Evolutionary conservation across 2,888 invertebrate species (phyloP).

Genomic region (Deladenus siricidicola): DNA sequence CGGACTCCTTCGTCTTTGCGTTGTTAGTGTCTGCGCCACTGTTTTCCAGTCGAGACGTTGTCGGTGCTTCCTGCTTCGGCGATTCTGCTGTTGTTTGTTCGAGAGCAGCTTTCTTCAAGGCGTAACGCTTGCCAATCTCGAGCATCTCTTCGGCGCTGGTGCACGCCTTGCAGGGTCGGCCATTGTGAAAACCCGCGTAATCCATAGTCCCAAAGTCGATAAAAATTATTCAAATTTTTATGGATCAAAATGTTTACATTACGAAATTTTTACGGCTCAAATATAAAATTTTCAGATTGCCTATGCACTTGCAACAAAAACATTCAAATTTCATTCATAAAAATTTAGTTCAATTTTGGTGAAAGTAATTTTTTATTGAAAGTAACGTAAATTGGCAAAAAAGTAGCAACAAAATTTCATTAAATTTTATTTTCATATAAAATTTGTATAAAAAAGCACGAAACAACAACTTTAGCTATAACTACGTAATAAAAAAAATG

Average conservation of each 20-base stretch:
- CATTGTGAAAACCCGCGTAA: conserved; percentile 11
- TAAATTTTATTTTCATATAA: too few relatives aligned
- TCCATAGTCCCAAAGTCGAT: conserved; percentile 2
- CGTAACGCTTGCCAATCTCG: conserved; percentile 35
- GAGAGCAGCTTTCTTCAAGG: conserved; percentile 11
- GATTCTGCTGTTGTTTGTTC: background rate
- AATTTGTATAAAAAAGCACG: too few relatives aligned
- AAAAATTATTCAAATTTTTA: background rate
- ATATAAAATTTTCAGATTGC: background rate
- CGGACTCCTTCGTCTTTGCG: background rate
- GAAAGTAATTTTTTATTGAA: too few relatives aligned
- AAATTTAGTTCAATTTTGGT: too few relatives aligned
- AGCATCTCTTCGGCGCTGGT: conserved; percentile 48
- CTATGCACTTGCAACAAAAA: background rate
- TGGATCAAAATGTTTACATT: background rate
- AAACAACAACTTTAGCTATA: too few relatives aligned
- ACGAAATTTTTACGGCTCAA: background rate
- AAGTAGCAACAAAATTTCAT: too few relatives aligned
- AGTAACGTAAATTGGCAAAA: too few relatives aligned
- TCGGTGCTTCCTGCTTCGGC: too few relatives aligned
- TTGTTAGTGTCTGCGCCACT: too few relatives aligned
- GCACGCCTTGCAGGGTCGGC: conserved; percentile 44
- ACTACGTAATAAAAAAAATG: conserved; percentile 3
- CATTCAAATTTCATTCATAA: too few relatives aligned
- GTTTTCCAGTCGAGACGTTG: too few relatives aligned